Evolutionary conservation across 2,888 invertebrate genomes (phyloP), one percentile per base, ranked within the genome.

Genomic region (Oscheius sp.): DNA sequence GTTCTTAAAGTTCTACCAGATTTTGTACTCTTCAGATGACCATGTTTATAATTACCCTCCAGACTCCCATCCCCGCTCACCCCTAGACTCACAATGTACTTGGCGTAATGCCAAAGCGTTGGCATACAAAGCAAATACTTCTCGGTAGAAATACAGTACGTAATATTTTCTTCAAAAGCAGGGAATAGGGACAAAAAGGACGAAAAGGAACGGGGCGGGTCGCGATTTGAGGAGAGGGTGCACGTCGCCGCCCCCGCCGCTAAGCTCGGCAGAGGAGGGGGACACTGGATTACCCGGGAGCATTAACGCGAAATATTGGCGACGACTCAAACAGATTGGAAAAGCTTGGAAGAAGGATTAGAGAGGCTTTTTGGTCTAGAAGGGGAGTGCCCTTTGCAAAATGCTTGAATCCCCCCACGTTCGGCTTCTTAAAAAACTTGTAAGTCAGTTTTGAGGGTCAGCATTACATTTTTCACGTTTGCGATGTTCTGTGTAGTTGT

Each of bases 91-190:
- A 84, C 84, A 75, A 82, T 84, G 74, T 84, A 84, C 80, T 84
- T 84, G 82, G 84, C 84, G 63, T 75, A 84, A 63, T 84, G 84
- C 84, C 84, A 84, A 68, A 73, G 66, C 60, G 81, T 75, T 58
- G 78, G 82, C 80, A 79, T 82, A 42, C 57, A 59, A 29, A 42
- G 42, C 4, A 42, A 7, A 42, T 42, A 42, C 42, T 42, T 42
- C 42, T 42, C 42, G 7, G 42, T 42, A 42, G 42, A 42, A 42
- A 42, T 42, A 42, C 42, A 42, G 42, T 42, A 42, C 42, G 42
- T 42, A 42, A 42, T 42, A 3, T 42, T 42, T 42, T 42, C 37
- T 42, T 29, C 32, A 35, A 57, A 13, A 32, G 13, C 51, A 11
- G 51, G 32, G 37, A 9, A 13, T 4, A 9, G 53, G 33, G 51